These are phyloP conservation scores for Eudasyphora cyanicolor DNA, from an alignment of 2,888 invertebrate genomes.

Conservation along the genomic window DNA sequence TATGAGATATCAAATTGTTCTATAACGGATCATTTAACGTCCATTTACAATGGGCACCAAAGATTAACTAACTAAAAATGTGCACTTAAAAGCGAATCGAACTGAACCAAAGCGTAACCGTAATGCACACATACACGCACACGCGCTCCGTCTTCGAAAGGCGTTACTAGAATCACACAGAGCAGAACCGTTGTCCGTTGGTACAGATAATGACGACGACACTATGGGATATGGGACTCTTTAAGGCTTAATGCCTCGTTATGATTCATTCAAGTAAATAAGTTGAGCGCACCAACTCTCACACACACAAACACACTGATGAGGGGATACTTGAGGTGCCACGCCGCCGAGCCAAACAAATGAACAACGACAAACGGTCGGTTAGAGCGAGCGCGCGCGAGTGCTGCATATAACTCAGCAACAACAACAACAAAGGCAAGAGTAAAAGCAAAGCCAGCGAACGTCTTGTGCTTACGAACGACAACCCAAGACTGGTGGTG, in stretches of 20 bases:
- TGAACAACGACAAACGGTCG: conserved; percentile 16
- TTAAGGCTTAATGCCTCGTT: conserved; percentile 30
- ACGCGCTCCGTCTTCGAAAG: conserved; percentile 54
- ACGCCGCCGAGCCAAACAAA: conserved; percentile 36
- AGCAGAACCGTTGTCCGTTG: conserved; percentile 4
- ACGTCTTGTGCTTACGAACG: conserved; percentile 65
- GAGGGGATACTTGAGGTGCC: conserved; percentile 52
- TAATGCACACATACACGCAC: conserved; percentile 37
- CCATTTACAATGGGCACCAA: conserved; percentile 78
- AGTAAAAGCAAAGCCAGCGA: conserved; percentile 17
- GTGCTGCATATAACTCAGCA: conserved; percentile 8
- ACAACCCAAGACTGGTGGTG: conserved; percentile 67
- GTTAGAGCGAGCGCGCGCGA: conserved; percentile 46
- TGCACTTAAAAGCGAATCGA: conserved; percentile 58
- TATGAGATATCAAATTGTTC: no score
- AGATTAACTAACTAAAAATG: conserved; percentile 75
- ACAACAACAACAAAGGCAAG: conserved; percentile 12
- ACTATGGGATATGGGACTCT: conserved; percentile 52
- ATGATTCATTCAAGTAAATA: conserved; percentile 41
- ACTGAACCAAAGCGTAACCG: conserved; percentile 53
- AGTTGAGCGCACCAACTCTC: neutral
- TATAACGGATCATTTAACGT: conserved; percentile 67
- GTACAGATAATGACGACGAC: conserved; percentile 38
- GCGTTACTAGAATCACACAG: conserved; percentile 56
- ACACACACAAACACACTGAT: conserved; percentile 29